A percentile compares a stretch with the other conserved stretches of the same genome.
phyloP scores from a whole-genome alignment of 2,797 vertebrate genomes.

The Arctocebus calabarensis region DNA sequence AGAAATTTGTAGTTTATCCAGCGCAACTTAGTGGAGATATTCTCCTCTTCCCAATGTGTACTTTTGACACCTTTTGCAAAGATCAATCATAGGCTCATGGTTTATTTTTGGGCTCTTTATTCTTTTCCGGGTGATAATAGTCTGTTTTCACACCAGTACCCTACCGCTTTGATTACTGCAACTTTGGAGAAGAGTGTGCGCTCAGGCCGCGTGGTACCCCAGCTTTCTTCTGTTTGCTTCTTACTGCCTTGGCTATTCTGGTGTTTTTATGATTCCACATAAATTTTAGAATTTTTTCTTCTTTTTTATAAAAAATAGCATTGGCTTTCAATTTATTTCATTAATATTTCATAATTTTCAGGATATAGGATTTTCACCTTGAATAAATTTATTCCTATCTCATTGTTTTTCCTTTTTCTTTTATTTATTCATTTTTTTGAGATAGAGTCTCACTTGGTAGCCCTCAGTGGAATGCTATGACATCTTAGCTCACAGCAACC shows the following conservation, averaged over 20 bases:
- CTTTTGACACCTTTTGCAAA: neutral
- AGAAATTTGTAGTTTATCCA: neutral
- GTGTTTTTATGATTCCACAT: neutral
- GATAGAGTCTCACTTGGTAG: no score
- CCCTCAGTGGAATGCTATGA: no score
- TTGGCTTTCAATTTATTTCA: neutral
- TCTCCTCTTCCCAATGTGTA: neutral
- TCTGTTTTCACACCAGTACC: neutral
- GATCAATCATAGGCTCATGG: neutral
- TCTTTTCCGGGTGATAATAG: rapidly evolving
- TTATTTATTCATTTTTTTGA: neutral
- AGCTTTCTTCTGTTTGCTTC: neutral
- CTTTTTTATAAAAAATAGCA: neutral
- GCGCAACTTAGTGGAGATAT: neutral
- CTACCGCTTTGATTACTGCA: neutral
- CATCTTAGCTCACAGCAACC: no score
- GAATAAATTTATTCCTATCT: neutral
- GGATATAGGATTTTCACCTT: neutral
- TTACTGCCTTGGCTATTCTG: neutral
- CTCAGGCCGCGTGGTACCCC: neutral
- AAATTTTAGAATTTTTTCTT: neutral
- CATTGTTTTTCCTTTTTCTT: neutral
- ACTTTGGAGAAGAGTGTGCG: neutral
- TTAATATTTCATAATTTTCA: neutral
- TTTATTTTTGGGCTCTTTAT: neutral